These are phyloP conservation scores for Steatocranus sp. DNA, from an alignment of 2,797 vertebrate species.

Conservation along the genomic window DNA sequence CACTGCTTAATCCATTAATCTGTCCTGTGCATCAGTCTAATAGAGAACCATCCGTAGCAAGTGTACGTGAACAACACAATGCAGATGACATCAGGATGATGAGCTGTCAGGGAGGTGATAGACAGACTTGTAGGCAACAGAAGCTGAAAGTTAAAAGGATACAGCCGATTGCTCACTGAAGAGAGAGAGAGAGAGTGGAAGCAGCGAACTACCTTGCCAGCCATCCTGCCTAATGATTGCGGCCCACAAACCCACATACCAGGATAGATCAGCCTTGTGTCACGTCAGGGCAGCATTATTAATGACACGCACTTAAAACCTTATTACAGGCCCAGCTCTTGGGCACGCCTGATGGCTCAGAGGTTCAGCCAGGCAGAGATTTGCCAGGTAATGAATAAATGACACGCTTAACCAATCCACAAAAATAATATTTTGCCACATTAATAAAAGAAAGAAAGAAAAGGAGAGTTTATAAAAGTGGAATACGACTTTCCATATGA, in stretches of 20 bases:
- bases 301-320: constrained; percentile 66
- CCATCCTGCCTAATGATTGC: constrained; percentile 38
- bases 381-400: constrained; percentile 67
- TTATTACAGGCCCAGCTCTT: constrained; percentile 49
- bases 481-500: constrained; percentile 5
- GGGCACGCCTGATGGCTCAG: constrained; percentile 8
- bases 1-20: constrained; percentile 36
- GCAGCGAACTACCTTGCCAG: neutral
- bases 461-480: constrained; percentile 32
- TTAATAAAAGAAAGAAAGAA: constrained; percentile 21
- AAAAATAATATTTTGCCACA: constrained; percentile 51
- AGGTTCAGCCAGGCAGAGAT: constrained; percentile 27
- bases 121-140: constrained; percentile 30
- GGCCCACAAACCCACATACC: constrained; percentile 53
- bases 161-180: constrained; percentile 6
- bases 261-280: constrained; percentile 26
- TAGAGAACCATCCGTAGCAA: neutral
- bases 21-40: constrained; percentile 20
- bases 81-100: constrained; percentile 25
- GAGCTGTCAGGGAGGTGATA: constrained; percentile 50
- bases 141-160: constrained; percentile 22
- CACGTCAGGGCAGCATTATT: constrained; percentile 51
- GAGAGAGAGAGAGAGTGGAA: neutral
- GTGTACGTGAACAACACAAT: constrained; percentile 23
- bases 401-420: constrained; percentile 50